A percentile compares a stretch with the other conserved stretches of the same genome.
These are phyloP conservation scores for Brachylomia viminalis DNA, from an alignment of 2,888 invertebrate genomes.

Conservation along the genomic window DNA sequence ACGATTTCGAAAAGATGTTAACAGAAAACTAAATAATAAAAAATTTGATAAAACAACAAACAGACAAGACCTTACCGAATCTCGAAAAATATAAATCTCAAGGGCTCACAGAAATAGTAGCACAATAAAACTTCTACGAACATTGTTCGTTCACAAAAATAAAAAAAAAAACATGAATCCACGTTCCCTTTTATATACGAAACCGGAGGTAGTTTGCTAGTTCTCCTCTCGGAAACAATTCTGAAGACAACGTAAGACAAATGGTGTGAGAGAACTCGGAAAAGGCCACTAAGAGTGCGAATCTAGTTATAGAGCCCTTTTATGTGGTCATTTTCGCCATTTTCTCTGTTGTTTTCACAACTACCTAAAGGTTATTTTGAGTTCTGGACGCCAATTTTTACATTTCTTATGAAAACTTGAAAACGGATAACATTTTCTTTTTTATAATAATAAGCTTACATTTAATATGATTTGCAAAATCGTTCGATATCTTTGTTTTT, in stretches of 20 bases:
- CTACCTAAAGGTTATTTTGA: neutral
- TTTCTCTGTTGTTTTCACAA: neutral
- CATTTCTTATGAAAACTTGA: neutral
- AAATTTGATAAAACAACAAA: neutral
- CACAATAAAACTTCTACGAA: slow-evolving; percentile 41
- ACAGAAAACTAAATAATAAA: neutral
- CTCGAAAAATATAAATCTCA: slow-evolving; percentile 19
- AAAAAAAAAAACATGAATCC: slow-evolving; percentile 28
- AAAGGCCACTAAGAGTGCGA: slow-evolving; percentile 28
- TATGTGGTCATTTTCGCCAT: neutral
- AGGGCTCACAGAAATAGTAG: neutral
- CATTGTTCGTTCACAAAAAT: slow-evolving; percentile 30
- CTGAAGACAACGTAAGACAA: slow-evolving; percentile 61
- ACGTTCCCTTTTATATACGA: slow-evolving; percentile 30
- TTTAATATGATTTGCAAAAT: neutral
- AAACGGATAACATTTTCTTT: neutral
- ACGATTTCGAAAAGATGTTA: neutral
- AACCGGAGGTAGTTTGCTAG: slow-evolving; percentile 56
- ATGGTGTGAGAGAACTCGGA: slow-evolving; percentile 50
- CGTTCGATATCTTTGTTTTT: neutral
- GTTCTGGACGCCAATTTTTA: neutral
- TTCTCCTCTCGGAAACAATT: slow-evolving; percentile 56
- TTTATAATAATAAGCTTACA: too few relatives aligned
- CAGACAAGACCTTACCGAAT: neutral
- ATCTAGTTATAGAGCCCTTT: slow-evolving; percentile 23